Conservation (phyloP, 2,113 vertebrate genomes). For the Martes martes region DNA sequence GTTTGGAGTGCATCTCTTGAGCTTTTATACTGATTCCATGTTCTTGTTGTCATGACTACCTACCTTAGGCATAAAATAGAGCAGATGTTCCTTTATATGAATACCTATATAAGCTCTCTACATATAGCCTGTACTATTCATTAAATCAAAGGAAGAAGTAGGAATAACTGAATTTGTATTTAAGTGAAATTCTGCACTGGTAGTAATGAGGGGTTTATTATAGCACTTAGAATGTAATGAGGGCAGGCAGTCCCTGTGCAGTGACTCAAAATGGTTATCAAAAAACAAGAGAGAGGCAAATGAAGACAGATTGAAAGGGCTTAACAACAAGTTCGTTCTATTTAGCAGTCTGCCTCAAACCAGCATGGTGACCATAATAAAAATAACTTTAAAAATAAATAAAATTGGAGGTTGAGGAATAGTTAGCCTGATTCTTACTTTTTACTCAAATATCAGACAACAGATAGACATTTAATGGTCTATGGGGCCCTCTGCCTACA, state of each 20-base stretch:
- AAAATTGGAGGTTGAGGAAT: not conserved
- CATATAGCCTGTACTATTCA: not conserved
- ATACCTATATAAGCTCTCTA: not conserved
- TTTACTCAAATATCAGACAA: not conserved
- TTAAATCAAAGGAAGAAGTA: constrained; percentile 19
- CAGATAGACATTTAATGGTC: not conserved
- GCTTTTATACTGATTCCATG: not conserved
- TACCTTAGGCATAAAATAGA: not conserved
- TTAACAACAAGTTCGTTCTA: not conserved
- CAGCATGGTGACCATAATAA: not conserved
- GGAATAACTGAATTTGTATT: constrained; percentile 5
- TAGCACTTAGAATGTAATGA: not conserved
- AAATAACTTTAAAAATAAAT: not conserved
- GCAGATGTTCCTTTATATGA: constrained; percentile 35
- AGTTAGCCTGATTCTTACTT: not conserved
- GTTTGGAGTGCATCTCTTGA: not conserved
- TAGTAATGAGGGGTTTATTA: not conserved
- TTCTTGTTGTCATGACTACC: constrained; percentile 37
- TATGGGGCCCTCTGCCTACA: not conserved
- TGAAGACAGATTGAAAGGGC: not conserved
- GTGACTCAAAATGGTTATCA: not conserved
- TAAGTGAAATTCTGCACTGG: not conserved
- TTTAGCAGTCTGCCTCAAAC: not conserved
- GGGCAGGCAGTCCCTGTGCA: not conserved
- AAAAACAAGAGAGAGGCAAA: not conserved